phyloP scores from a whole-genome alignment of 2,113 vertebrate genomes.

The Tetrao urogallus region DNA sequence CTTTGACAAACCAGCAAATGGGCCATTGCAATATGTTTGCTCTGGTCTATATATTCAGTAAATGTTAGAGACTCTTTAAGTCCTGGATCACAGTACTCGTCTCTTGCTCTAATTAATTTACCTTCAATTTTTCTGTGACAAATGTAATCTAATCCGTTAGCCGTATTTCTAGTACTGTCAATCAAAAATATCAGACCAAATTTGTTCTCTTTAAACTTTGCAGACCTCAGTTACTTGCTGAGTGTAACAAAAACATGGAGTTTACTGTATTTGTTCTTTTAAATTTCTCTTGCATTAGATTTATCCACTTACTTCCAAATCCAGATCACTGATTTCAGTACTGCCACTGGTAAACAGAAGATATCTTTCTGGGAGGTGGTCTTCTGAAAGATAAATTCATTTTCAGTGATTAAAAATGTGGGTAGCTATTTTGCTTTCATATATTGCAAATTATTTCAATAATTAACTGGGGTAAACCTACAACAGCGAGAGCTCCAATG shows the following conservation, averaged over 20 bases:
- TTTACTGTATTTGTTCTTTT: background rate
- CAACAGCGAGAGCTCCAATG: background rate
- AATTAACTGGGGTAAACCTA: background rate
- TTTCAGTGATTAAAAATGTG: background rate
- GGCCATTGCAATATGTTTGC: background rate
- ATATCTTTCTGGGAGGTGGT: background rate
- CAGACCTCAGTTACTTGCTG: background rate
- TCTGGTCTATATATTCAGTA: background rate
- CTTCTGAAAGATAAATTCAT: background rate
- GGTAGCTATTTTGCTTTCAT: background rate
- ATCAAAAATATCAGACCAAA: background rate
- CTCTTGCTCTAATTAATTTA: background rate
- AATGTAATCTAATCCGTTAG: background rate
- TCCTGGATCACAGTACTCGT: background rate
- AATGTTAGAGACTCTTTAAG: background rate
- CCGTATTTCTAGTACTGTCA: background rate
- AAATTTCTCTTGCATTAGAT: background rate
- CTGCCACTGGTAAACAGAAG: background rate
- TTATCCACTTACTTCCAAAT: background rate
- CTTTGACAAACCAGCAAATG: background rate
- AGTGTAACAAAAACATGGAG: background rate
- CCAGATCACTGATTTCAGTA: background rate
- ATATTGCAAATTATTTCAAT: background rate
- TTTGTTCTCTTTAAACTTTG: background rate
- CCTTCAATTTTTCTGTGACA: background rate